Percentiles rank a stretch among this genome's conserved stretches.
Conservation (phyloP, 1,140 invertebrate species). For the Drosophila pectinifera region DNA sequence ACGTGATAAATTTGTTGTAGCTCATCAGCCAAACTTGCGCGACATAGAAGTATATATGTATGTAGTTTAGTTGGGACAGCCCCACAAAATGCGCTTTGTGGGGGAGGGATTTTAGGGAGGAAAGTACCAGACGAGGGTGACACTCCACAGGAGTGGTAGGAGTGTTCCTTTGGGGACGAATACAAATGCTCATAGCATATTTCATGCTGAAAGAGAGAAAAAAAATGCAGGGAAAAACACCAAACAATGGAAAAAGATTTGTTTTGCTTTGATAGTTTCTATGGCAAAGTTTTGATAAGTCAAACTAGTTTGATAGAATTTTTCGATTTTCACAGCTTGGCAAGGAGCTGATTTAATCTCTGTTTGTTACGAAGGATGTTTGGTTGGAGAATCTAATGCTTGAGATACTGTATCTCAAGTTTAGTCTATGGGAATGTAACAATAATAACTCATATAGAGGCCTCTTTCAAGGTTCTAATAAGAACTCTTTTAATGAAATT, state of each 20-base stretch:
- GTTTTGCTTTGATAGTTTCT: conserved; percentile 40
- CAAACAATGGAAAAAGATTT: conserved; percentile 19
- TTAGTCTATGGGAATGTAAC: not conserved
- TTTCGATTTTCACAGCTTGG: conserved; percentile 29
- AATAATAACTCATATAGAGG: too few species aligned
- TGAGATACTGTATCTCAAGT: not conserved
- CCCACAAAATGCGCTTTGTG: conserved; percentile 20
- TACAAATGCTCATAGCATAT: conserved; percentile 34
- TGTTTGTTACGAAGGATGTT: not conserved
- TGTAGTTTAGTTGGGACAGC: conserved; percentile 14
- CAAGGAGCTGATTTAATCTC: conserved; percentile 11
- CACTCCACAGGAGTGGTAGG: not conserved
- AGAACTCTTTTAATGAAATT: too few species aligned
- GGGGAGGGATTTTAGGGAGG: not conserved
- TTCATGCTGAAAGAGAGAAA: conserved; percentile 16
- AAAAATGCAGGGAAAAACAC: conserved; percentile 6
- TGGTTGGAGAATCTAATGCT: not conserved
- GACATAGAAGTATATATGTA: conserved; percentile 18
- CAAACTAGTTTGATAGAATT: not conserved
- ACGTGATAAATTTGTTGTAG: conserved; percentile 42
- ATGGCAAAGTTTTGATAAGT: conserved; percentile 17
- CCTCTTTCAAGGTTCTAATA: too few species aligned
- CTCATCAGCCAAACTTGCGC: conserved; percentile 40
- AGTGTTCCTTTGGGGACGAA: conserved; percentile 13
- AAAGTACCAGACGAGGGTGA: conserved; percentile 10